Conservation (phyloP, 92 coral and sea anemone species). For the Zoanthus sociatus region DNA sequence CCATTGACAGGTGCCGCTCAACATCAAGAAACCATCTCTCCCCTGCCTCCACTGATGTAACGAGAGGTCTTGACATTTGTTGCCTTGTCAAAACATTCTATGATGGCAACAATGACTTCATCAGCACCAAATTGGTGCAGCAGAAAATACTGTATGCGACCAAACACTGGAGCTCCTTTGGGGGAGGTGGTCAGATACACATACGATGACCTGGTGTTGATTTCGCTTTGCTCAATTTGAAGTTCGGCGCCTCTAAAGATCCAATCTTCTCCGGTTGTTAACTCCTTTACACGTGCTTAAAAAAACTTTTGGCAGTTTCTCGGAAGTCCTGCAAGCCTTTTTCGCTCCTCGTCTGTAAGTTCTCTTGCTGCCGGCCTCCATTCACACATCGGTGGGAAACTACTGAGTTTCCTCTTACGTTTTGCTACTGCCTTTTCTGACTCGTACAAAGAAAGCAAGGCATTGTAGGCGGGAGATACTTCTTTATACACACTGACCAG, state of each 20-base stretch:
- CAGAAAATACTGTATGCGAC: conserved; percentile 1
- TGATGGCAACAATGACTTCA: conserved; percentile 16
- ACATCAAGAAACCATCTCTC: conserved; percentile 51
- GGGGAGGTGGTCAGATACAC: neutral
- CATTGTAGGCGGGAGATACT: neutral
- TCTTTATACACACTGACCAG: neutral
- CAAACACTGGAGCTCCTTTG: conserved; percentile 16
- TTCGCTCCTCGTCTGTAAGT: conserved; percentile 23
- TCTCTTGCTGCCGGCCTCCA: conserved; percentile 39
- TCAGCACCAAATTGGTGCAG: neutral
- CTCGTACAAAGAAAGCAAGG: conserved; percentile 14
- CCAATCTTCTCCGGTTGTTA: conserved; percentile 34
- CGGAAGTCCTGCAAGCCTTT: conserved; percentile 26
- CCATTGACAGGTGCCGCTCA: neutral
- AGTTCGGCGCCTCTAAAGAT: conserved; percentile 34
- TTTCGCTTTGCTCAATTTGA: conserved; percentile 37
- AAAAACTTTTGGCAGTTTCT: conserved; percentile 2
- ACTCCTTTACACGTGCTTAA: neutral
- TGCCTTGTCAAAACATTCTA: conserved; percentile 40
- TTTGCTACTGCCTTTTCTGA: conserved; percentile 40
- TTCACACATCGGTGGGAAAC: conserved; percentile 41
- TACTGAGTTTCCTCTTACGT: conserved; percentile 16
- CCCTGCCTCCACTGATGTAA: conserved; percentile 39
- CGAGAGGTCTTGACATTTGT: conserved; percentile 51
- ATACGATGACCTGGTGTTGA: conserved; percentile 19